Base-by-base conservation (phyloP, 2,888 invertebrate genomes). In the Apotomis betuletana region DNA sequence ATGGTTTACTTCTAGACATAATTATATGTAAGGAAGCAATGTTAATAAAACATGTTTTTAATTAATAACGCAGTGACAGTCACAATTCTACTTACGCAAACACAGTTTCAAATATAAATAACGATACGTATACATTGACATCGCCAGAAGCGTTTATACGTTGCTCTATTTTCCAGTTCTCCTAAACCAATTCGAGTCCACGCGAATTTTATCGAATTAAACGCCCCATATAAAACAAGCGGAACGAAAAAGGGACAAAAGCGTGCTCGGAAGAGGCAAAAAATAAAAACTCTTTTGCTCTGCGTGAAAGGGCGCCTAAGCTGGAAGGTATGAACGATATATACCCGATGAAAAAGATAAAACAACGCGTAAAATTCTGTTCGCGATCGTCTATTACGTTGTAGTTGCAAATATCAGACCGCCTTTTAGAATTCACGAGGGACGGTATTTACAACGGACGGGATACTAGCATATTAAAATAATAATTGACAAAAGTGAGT, bases 121-220 rank as follows among this genome's bases (percentile, higher is more conserved):
- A 67, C 63, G 62, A 27, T 57, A 71, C 44, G 72, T 76, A 77
- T 74, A 65, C 70, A 78, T 75, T 74, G 74, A 78, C 73, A 76
- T 75, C 68, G 75, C 74, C 75, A 70, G 70, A 65, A 77, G 71
- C 78, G 80, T 83, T 84, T 83, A 80, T 79, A 80, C 83, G 77
- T 77, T 77, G 78, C 80, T 81, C 79, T 83, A 84, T 83, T 82
- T 86, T 80, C 81, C 78, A 82, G 81, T 77, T 83, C 78, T 83
- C 83, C 83, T 83, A 86, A 87, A 89, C 83, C 88, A 86, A 88
- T 88, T 87, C 82, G 81, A 85, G 81, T 84, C 85, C 85, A 85
- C 83, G 80, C 86, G 88, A 88, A 86, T 90, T 88, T 89, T 86
- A 90, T 89, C 88, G 86, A 88, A 89, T 89, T 90, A 90, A 88